These are phyloP conservation scores for Cistogaster globosa DNA, from an alignment of 2,888 invertebrate species.

Conservation along the genomic window DNA sequence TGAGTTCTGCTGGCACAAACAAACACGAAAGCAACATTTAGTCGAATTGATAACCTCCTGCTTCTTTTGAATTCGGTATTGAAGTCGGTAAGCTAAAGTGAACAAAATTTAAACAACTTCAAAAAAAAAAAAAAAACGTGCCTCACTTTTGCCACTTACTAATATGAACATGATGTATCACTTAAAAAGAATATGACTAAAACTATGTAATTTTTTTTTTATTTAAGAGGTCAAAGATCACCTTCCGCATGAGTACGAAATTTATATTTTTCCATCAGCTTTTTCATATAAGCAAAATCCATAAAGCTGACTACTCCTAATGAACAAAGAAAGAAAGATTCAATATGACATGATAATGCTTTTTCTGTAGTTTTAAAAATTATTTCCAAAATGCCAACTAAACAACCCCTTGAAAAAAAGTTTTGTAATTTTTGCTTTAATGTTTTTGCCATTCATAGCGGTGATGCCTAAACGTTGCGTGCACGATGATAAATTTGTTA, in stretches of 20 bases:
- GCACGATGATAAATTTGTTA: slow-evolving; percentile 77
- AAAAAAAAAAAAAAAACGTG: slow-evolving; percentile 47
- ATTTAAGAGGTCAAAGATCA: slow-evolving; percentile 65
- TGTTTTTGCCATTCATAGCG: slow-evolving; percentile 31
- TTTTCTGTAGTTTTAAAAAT: slow-evolving; percentile 33
- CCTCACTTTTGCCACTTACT: slow-evolving; percentile 47
- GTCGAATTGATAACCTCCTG: too few species aligned
- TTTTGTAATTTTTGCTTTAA: background rate
- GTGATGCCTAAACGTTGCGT: slow-evolving; percentile 73
- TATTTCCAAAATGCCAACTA: slow-evolving; percentile 53
- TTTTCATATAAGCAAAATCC: slow-evolving; percentile 6
- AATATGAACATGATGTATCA: too few species aligned
- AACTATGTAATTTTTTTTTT: background rate
- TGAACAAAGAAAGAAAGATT: slow-evolving; percentile 19
- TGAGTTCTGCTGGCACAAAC: too few species aligned
- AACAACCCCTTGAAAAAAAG: slow-evolving; percentile 59
- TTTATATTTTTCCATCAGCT: slow-evolving; percentile 16
- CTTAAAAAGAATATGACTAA: too few species aligned
- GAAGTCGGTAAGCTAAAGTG: too few species aligned
- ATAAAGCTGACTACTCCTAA: background rate
- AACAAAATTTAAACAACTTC: too few species aligned
- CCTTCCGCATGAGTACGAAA: slow-evolving; percentile 43
- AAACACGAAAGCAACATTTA: too few species aligned
- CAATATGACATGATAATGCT: slow-evolving; percentile 53
- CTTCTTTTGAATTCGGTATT: too few species aligned